These are phyloP conservation scores for Deilephila porcellus DNA, from an alignment of 2,888 invertebrate genomes.

Conservation along the genomic window DNA sequence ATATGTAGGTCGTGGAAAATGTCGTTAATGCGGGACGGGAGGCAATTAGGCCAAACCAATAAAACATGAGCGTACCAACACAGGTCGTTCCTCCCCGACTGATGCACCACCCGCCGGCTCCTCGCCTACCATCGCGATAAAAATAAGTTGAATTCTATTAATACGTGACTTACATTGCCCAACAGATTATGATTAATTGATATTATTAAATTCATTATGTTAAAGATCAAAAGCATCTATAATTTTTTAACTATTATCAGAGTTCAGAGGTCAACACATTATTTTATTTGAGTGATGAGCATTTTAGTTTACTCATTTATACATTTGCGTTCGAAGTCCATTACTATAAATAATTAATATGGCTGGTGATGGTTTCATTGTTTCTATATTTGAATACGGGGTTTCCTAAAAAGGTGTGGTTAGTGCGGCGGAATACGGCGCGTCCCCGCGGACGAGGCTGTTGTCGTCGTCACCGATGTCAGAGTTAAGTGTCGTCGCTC, in stretches of 20 bases:
- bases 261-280: neutral
- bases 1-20: slow-evolving; percentile 69
- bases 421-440: slow-evolving; percentile 41
- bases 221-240: slow-evolving; percentile 19
- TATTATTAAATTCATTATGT: slow-evolving; percentile 4
- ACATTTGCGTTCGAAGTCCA: neutral
- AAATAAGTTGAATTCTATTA: slow-evolving; percentile 17
- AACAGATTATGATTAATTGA: slow-evolving; percentile 14
- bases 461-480: slow-evolving; percentile 67
- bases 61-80: slow-evolving; percentile 68
- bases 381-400: too few relatives aligned
- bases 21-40: slow-evolving; percentile 69
- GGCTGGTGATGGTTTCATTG: neutral
- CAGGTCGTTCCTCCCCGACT: slow-evolving; percentile 59
- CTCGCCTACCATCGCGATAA: slow-evolving; percentile 10
- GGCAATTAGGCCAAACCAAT: slow-evolving; percentile 78
- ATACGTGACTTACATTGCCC: slow-evolving; percentile 4
- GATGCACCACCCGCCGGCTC: slow-evolving; percentile 40
- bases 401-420: slow-evolving; percentile 18
- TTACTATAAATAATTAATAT: neutral
- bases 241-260: neutral
- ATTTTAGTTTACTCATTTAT: neutral
- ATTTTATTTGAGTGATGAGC: neutral
- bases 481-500: slow-evolving; percentile 75
- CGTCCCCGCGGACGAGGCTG: slow-evolving; percentile 47